Percentiles rank a stretch among this genome's conserved stretches.
Conservation (phyloP, 2,113 vertebrate genomes). For the Oryzias celebensis region DNA sequence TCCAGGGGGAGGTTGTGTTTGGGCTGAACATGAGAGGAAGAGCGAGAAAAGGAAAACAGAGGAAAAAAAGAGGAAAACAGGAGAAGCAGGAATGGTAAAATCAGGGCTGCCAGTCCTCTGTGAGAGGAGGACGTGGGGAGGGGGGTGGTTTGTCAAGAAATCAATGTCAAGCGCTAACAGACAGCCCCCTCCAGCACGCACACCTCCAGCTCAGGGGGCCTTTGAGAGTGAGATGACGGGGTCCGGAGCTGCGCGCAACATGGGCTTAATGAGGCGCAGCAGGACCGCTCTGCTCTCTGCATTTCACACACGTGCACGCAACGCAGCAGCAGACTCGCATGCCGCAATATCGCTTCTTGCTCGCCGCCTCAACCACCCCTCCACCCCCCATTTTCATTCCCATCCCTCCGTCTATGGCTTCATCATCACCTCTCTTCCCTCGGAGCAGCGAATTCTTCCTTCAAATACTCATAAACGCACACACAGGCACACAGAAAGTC, state of each 20-base stretch:
- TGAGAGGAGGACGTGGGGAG: constrained; percentile 36
- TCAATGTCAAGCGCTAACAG: constrained; percentile 65
- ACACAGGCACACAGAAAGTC: not conserved
- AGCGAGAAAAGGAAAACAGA: constrained; percentile 2
- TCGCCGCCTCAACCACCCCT: constrained; percentile 50
- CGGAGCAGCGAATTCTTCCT: constrained; percentile 20
- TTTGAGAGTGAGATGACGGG: constrained; percentile 62
- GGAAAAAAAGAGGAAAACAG: constrained; percentile 14
- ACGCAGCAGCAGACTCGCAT: not conserved
- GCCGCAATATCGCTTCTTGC: constrained; percentile 30
- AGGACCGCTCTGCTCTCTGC: constrained; percentile 53
- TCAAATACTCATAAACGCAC: constrained; percentile 27
- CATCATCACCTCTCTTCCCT: constrained; percentile 26
- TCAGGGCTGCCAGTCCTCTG: constrained; percentile 53
- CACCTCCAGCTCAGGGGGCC: constrained; percentile 30
- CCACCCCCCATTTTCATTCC: constrained; percentile 22
- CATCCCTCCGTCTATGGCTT: constrained; percentile 23
- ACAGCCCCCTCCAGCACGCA: constrained; percentile 25
- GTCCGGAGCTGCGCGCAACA: constrained; percentile 69
- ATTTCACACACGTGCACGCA: constrained; percentile 51
- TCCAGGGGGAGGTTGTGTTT: constrained; percentile 20
- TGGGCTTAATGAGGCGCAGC: constrained; percentile 78
- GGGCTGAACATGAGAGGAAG: constrained; percentile 5
- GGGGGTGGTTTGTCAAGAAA: constrained; percentile 64
- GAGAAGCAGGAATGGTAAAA: constrained; percentile 61